Evolutionary conservation across 2,113 vertebrate species (phyloP).

Genomic region (Dascyllus trimaculatus): DNA sequence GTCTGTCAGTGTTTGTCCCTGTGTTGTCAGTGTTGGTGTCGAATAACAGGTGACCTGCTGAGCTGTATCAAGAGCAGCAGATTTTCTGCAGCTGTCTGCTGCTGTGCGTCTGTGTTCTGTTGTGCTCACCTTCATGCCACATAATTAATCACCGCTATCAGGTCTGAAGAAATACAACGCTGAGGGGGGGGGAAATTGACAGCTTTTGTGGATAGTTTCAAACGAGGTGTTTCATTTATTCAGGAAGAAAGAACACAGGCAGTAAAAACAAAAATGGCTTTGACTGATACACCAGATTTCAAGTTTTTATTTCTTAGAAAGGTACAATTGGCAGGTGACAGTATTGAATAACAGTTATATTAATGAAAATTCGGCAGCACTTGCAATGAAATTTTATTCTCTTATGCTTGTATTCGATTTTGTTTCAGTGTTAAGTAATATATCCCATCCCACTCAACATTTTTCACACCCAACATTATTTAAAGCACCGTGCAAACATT

Average conservation of each 20-base stretch:
- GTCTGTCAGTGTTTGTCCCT: background rate
- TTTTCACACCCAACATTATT: too few species aligned
- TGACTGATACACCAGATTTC: too few species aligned
- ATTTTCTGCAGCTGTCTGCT: conserved; percentile 26
- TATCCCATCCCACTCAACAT: too few species aligned
- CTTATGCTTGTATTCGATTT: too few species aligned
- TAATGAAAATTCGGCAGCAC: background rate
- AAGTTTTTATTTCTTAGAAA: too few species aligned
- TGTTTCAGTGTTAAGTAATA: too few species aligned
- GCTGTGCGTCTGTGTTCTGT: conserved; percentile 1
- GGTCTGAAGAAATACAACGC: background rate
- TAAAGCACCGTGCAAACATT: too few species aligned
- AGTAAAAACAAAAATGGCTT: background rate
- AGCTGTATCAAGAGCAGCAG: conserved; percentile 27
- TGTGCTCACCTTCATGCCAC: background rate
- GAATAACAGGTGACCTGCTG: conserved; percentile 10
- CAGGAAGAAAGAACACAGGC: background rate
- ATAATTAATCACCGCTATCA: conserved; percentile 22
- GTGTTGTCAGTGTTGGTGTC: conserved; percentile 10
- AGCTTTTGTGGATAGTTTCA: background rate
- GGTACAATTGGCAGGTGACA: too few species aligned
- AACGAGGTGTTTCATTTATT: background rate
- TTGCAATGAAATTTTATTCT: background rate
- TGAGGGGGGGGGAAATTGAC: too few species aligned
- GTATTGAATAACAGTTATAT: background rate